Evolutionary conservation across 2,113 vertebrate genomes (phyloP).

Genomic region (Erpornis zantholeuca): DNA sequence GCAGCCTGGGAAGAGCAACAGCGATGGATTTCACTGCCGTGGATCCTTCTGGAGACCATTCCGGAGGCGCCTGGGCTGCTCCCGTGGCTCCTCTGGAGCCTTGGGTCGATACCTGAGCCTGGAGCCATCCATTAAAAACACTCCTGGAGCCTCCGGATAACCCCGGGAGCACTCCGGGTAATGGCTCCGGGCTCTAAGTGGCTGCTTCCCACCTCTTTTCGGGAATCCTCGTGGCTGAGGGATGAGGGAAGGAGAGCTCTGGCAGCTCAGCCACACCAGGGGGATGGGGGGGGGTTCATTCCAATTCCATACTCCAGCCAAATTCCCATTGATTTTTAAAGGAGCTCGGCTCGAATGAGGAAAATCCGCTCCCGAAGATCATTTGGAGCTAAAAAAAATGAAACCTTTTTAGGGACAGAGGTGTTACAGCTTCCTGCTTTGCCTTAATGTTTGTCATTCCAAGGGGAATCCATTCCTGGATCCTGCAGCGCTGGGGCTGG

Average conservation of each 20-base stretch:
- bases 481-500: background rate
- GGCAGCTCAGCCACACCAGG: accelerated
- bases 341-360: background rate
- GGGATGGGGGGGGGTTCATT: accelerated
- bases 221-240: background rate
- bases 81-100: too few relatives aligned
- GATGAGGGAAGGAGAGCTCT: accelerated
- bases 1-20: background rate
- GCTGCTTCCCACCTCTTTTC: background rate
- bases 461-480: accelerated
- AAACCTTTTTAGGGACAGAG: background rate
- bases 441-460: background rate
- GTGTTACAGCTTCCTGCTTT: background rate
- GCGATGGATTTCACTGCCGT: accelerated
- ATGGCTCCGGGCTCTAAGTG: background rate
- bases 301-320: accelerated
- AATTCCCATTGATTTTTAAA: background rate
- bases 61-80: background rate
- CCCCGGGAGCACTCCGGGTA: background rate
- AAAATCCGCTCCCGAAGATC: background rate
- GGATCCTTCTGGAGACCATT: background rate
- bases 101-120: accelerated
- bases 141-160: background rate
- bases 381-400: background rate
- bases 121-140: background rate